Base-by-base conservation (phyloP, 2,888 invertebrate species). In the Idaea straminata region DNA sequence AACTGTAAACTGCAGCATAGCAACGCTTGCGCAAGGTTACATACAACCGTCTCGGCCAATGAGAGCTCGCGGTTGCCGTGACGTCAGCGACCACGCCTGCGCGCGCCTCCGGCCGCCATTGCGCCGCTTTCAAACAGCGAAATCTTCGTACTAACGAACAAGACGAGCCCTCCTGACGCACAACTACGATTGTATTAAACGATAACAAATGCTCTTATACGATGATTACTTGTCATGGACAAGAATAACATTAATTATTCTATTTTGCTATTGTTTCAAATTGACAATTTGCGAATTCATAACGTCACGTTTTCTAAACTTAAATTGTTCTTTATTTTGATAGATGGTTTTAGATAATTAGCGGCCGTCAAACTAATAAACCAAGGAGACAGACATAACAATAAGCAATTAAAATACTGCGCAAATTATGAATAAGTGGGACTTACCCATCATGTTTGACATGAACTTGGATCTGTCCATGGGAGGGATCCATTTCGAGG, bases 401-500 rank as follows among this genome's bases (percentile, higher is more conserved):
- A 47, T 13, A 13, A 13, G 10, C 13, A 47, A 47, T 47, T 47
- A 47, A 47, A 47, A 47, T 47, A 47, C 47, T 47, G 10, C 47
- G 47, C 10, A 47, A 47, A 47, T 47, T 47, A 47, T 4, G 13
- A 10, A 10, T 47, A 47, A 47, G 5, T 35, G 35, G 59, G 15
- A 89, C 93, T 93, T 86, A 96, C 96, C 97, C 96, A 97, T 97
- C 96, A 97, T 97, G 80, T 97, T 96, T 7, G 98, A 96, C 86
- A 98, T 97, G 86, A 99, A 97, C 86, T 98, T 97, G 60, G 98
- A 97, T 73, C 98, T 95, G 84, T 99, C 98, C 94, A 96, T 95
- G 13, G 98, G 98, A 6, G 98, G 98, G 67, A 98, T 97, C 99
- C 99, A 99, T 71, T 96, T 96, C 6, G 98, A 97, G 58, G 98